Base-by-base conservation (phyloP, 2,113 vertebrate genomes). In the Cyprinodon brontotheroides region DNA sequence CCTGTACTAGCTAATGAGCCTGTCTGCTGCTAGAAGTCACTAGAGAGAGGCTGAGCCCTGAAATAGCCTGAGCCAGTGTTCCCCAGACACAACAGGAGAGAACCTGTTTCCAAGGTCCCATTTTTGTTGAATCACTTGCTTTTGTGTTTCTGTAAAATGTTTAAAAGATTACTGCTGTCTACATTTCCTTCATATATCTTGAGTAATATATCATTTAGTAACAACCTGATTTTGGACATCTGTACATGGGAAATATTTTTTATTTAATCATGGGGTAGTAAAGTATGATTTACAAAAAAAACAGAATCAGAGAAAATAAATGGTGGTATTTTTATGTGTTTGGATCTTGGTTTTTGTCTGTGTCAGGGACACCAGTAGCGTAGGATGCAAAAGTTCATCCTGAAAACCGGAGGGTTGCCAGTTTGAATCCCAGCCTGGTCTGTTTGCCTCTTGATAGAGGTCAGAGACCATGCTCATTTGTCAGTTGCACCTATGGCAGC, bases 21-120 rank as follows among this genome's bases (percentile, higher is more conserved):
- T 70, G 64, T 80, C 67, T 79, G 68, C 76, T 72, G 77, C 43
- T 70, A 29, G 73, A 78, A 73, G 72, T 80, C 77, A 72, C 74
- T 17, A 4, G 1, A 61, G 87, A 77, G 80, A 65, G 68, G 14
- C 75, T 59, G 65, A 75, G 69, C 53, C 78, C 85, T 89, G 87
- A 84, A 89, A 89, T 87, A 85, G 86, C 84, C 68, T 40, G 11
- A 68, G 78, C 70, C 48, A 13, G 13, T 62, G 77, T 69, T 87
- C 82, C 72, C 80, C 61, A 73, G 65, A 76, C 79, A 60, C 84
- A 68, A 68, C 36, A 39, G 68, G 68, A 73, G 78, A 79, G 67
- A 89, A 78, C 65, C 68, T 36, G 75, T 81, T 75, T 77, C 79
- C 65, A 61, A 82, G 72, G 80, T 82, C 74, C 72, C 60, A 45